Evolutionary conservation across 2,888 invertebrate species (phyloP).

Genomic region (Drosophila demipolita): DNA sequence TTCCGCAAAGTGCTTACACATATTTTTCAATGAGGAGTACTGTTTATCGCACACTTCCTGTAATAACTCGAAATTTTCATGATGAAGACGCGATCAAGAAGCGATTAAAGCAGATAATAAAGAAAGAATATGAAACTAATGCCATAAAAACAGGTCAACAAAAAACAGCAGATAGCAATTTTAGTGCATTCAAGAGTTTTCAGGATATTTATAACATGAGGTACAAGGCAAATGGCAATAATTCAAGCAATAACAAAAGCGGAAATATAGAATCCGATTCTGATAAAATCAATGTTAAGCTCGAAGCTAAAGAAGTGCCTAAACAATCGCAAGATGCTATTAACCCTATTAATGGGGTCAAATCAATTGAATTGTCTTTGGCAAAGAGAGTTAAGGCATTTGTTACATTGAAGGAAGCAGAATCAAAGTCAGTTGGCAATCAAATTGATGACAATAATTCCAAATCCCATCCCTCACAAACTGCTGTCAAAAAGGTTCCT

Average conservation of each 20-base stretch:
- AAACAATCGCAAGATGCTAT: background rate
- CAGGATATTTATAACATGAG: background rate
- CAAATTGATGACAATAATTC: background rate
- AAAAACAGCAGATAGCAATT: background rate
- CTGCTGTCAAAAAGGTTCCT: background rate
- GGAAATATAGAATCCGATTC: too few relatives aligned
- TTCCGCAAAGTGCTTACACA: background rate
- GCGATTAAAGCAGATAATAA: slow-evolving; percentile 6
- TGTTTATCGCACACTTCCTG: slow-evolving; percentile 4
- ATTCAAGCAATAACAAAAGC: background rate
- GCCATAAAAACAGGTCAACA: background rate
- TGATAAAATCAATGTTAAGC: background rate
- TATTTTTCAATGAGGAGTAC: background rate
- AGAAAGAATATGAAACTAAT: too few relatives aligned
- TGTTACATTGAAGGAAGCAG: background rate
- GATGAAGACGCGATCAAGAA: slow-evolving; percentile 10
- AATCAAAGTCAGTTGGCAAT: background rate
- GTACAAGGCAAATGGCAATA: background rate
- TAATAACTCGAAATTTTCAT: slow-evolving; percentile 5
- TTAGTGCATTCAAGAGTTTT: background rate
- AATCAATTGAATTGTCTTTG: background rate
- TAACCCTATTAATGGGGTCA: too few relatives aligned
- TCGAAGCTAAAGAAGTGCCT: background rate
- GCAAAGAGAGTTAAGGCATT: slow-evolving; percentile 12
- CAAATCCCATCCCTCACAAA: background rate